Conservation (phyloP, 2,113 vertebrate species). For the Corvus moneduloides region DNA sequence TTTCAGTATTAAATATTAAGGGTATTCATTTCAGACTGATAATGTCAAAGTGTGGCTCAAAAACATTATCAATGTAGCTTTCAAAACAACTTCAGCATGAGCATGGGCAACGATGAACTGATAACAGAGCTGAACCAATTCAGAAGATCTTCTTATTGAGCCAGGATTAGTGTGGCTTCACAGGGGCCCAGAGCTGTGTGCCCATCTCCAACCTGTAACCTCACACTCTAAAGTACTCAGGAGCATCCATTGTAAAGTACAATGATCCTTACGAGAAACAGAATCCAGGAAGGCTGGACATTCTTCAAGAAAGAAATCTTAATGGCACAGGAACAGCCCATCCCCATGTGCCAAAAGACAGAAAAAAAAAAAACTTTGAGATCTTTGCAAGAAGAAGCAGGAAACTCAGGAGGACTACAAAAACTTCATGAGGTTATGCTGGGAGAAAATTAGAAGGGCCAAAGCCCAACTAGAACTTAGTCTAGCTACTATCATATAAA, state of each 20-base stretch:
- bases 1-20: background rate
- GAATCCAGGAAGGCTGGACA: background rate
- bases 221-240: background rate
- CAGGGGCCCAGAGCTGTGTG: background rate
- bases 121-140: background rate
- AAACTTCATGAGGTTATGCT: background rate
- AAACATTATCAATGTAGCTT: background rate
- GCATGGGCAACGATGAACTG: background rate
- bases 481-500: background rate
- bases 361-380: background rate
- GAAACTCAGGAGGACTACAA: background rate
- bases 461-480: background rate
- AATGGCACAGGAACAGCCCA: background rate
- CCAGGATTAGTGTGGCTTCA: background rate
- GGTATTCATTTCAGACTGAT: background rate
- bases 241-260: background rate
- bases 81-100: accelerated
- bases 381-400: background rate
- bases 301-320: background rate
- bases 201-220: background rate
- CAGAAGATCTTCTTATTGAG: background rate
- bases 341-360: background rate
- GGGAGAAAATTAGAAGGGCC: background rate
- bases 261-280: background rate
- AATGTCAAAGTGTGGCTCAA: background rate